phyloP scores from a whole-genome alignment of 2,888 invertebrate species.

The Thereva unica region DNA sequence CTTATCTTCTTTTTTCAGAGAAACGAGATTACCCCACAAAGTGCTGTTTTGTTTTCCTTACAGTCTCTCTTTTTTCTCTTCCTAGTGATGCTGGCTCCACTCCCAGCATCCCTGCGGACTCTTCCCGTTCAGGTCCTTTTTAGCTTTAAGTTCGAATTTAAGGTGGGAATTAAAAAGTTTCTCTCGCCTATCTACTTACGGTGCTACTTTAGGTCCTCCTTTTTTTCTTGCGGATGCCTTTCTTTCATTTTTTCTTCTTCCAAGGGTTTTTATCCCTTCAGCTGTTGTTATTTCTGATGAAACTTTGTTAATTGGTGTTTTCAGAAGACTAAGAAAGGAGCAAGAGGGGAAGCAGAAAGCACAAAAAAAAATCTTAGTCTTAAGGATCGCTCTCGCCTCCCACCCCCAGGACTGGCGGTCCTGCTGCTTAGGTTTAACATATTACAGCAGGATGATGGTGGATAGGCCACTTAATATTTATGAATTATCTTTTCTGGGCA shows the following conservation, averaged over 20 bases:
- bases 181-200: neutral
- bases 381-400: neutral
- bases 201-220: neutral
- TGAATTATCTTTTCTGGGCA: constrained; percentile 35
- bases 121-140: too few species aligned
- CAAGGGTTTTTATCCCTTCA: constrained; percentile 20
- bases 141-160: constrained; percentile 20
- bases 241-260: constrained; percentile 19
- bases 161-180: constrained; percentile 36
- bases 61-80: neutral
- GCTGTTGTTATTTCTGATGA: constrained; percentile 35
- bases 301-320: constrained; percentile 41
- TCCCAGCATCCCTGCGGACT: too few species aligned
- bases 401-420: neutral
- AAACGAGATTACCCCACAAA: constrained; percentile 38
- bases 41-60: constrained; percentile 31
- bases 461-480: constrained; percentile 41
- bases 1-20: constrained; percentile 39
- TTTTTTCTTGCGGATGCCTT: constrained; percentile 10
- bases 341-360: constrained; percentile 1
- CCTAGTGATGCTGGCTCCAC: neutral
- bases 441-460: constrained; percentile 37
- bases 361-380: neutral
- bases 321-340: constrained; percentile 10
- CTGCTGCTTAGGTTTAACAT: constrained; percentile 30